Evolutionary conservation across 2,113 vertebrate species (phyloP).

Genomic region (Esox niger): DNA sequence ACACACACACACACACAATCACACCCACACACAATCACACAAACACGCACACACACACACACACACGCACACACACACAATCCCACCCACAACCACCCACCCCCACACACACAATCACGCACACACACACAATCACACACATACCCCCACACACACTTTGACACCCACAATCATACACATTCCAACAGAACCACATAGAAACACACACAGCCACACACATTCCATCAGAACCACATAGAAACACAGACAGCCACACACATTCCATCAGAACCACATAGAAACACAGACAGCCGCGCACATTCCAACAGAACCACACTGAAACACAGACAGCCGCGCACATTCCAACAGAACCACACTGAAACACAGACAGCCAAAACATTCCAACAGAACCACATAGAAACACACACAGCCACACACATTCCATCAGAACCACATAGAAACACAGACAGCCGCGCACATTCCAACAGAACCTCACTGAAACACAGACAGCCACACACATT

Average conservation of each 20-base stretch:
- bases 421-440: neutral
- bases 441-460: no score
- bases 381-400: neutral
- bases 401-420: neutral
- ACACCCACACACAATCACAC: constrained; percentile 5
- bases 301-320: no score
- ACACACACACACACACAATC: neutral
- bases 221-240: neutral
- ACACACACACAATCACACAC: no score
- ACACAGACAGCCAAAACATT: no score
- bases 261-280: no score
- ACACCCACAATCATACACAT: no score
- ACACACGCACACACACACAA: neutral
- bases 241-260: neutral
- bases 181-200: neutral
- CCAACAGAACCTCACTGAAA: no score
- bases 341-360: no score
- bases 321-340: no score
- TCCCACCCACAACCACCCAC: no score
- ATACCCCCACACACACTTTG: no score
- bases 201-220: neutral
- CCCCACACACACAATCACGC: no score
- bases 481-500: neutral
- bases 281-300: neutral
- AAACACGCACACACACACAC: neutral